phyloP scores from a whole-genome alignment of 2,797 vertebrate genomes.

The Tokudaia tokunoshimensis region DNA sequence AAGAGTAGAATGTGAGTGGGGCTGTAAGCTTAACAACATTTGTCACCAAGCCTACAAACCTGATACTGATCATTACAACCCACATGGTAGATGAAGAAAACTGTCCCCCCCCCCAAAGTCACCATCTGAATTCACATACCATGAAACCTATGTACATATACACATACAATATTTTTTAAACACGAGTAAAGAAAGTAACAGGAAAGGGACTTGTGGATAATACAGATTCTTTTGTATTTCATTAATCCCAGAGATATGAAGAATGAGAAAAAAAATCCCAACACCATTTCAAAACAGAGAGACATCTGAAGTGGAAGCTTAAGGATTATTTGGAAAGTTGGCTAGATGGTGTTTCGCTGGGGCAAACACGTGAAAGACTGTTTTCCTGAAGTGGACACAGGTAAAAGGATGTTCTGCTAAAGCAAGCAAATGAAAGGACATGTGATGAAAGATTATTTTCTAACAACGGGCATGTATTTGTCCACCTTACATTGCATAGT shows the following conservation, averaged over 20 bases:
- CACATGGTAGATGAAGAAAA: neutral
- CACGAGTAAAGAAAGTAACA: neutral
- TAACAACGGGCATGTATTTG: too few relatives aligned
- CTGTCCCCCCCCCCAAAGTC: too few relatives aligned
- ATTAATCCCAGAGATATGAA: neutral
- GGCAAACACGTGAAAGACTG: too few relatives aligned
- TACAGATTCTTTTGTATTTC: conserved; percentile 20
- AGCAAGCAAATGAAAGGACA: too few relatives aligned
- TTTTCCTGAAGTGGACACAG: too few relatives aligned
- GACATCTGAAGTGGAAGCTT: neutral
- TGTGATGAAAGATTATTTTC: too few relatives aligned
- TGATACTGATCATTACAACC: neutral
- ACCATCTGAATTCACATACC: too few relatives aligned
- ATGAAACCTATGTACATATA: neutral
- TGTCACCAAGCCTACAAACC: neutral
- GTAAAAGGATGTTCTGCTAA: too few relatives aligned
- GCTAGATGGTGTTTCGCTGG: too few relatives aligned
- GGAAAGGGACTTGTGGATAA: neutral
- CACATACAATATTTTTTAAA: neutral
- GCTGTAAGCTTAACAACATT: neutral
- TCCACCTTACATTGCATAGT: too few relatives aligned
- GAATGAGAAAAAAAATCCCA: conserved; percentile 1
- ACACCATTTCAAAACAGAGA: conserved; percentile 45
- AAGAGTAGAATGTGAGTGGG: neutral
- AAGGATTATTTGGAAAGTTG: too few relatives aligned